Base-by-base conservation (phyloP, 2,797 vertebrate species). In the Smutsia gigantea region DNA sequence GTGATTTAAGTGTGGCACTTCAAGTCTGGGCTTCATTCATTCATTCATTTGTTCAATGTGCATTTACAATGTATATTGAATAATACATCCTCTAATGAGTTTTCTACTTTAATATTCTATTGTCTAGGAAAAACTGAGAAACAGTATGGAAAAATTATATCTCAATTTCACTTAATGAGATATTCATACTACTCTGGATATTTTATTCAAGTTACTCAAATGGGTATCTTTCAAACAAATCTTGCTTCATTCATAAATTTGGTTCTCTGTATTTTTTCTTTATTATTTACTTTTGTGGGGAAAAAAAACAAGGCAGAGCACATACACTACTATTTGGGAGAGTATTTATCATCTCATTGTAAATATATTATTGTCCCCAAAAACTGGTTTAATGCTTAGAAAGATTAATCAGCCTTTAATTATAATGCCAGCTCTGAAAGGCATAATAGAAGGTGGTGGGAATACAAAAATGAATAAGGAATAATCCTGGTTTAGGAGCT, bases 381-480 rank as follows among this genome's bases (percentile, higher is more conserved):
- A 72, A 61, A 37, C 29, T 59, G 19, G 19, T 77, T 87, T 51
- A 75, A 90, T 72, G 31, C 57, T 96, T 78, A 61, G 25, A 92
- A 93, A 92, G 42, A 87, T 83, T 34, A 81, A 53, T 49, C 42
- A 86, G 37, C 25, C 42, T 95, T 93, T 95, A 63, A 77, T 3
- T 37, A 61, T 46, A 92, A 87, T 78, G 55, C 59, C 85, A 94
- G 31, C 64, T 96, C 57, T 74, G 77, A 94, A 95, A 96, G 46
- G 31, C 55, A 79, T 71, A 85, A 74, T 59, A 77, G 81, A 94
- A 85, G 13, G 6, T 42, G 34, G 39, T 37, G 2, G 42, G 78
- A 85, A 84, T 27, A 55, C 46, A 93, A 68, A 90, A 90, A 79
- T 74, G 81, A 77, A 34, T 77, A 84, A 84, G 85, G 84, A 72